phyloP scores from a whole-genome alignment of 2,888 invertebrate genomes.

The Cantharis nigra region DNA sequence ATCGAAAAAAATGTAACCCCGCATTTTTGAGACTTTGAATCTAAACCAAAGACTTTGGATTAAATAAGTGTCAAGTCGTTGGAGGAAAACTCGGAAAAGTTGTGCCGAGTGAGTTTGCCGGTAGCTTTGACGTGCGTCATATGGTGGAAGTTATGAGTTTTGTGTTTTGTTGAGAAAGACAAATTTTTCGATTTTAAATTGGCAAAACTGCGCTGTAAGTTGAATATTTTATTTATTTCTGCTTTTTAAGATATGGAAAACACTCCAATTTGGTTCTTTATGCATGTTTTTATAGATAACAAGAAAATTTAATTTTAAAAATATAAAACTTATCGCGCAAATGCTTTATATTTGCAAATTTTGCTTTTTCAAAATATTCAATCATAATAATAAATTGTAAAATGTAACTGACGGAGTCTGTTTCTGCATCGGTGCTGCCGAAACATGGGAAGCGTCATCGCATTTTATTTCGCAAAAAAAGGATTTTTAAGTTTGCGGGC shows the following conservation, averaged over 20 bases:
- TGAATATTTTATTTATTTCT: neutral
- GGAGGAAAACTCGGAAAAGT: neutral
- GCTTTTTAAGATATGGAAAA: constrained; percentile 8
- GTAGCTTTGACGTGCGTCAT: constrained; percentile 8
- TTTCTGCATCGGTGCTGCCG: neutral
- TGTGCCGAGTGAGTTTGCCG: neutral
- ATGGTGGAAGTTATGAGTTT: neutral
- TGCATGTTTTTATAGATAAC: constrained; percentile 3
- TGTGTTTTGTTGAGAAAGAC: neutral
- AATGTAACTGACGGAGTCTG: neutral
- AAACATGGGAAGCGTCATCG: neutral
- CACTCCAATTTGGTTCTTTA: neutral
- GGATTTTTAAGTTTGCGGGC: neutral
- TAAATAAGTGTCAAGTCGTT: neutral
- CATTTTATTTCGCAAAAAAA: neutral
- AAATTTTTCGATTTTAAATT: neutral
- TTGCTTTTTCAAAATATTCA: neutral
- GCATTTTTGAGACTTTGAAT: neutral
- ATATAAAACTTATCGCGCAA: neutral
- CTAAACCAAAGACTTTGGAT: neutral
- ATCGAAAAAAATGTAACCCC: neutral
- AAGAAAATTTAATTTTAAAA: neutral
- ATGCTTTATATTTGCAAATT: neutral
- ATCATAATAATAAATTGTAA: too few relatives aligned
- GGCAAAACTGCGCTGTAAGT: neutral